Base-by-base conservation (phyloP, 2,888 invertebrate genomes). In the Apomyelois bistriatella region DNA sequence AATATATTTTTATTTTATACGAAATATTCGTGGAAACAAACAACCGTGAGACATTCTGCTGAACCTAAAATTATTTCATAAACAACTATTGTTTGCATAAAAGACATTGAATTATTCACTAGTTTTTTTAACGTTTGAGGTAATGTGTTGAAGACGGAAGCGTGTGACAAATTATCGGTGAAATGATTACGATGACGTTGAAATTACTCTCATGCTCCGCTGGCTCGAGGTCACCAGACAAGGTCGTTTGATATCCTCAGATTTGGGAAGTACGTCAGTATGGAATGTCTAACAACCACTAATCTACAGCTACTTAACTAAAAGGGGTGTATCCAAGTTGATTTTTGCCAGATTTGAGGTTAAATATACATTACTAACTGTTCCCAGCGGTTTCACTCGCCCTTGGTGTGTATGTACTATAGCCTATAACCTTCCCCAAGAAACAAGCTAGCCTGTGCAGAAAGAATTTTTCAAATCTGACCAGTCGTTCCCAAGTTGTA, bases 141-240 rank as follows among this genome's bases (percentile, higher is more conserved):
- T 46, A 53, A 38, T 41, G 46, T 46, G 53, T 15, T 48, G 42
- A 28, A 61, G 16, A 40, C 58, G 62, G 64, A 65, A 65, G 58
- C 53, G 56, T 47, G 50, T 48, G 69, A 72, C 73, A 72, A 72
- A 72, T 71, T 52, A 52, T 69, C 68, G 66, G 76, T 78, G 82
- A 84, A 84, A 84, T 82, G 74, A 77, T 68, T 82, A 64, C 70
- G 67, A 59, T 68, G 71, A 73, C 67, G 74, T 72, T 70, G 71
- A 65, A 71, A 62, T 66, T 70, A 66, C 65, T 73, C 63, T 71
- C 66, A 78, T 73, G 85, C 70, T 80, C 72, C 67, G 75, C 64
- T 79, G 79, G 62, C 55, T 64, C 65, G 72, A 83, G 83, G 81
- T 68, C 74, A 61, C 61, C 58, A 48, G 52, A 52, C 74, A 77